Base-by-base conservation (phyloP, 2,888 invertebrate genomes). In the Standfussiana lucernea region DNA sequence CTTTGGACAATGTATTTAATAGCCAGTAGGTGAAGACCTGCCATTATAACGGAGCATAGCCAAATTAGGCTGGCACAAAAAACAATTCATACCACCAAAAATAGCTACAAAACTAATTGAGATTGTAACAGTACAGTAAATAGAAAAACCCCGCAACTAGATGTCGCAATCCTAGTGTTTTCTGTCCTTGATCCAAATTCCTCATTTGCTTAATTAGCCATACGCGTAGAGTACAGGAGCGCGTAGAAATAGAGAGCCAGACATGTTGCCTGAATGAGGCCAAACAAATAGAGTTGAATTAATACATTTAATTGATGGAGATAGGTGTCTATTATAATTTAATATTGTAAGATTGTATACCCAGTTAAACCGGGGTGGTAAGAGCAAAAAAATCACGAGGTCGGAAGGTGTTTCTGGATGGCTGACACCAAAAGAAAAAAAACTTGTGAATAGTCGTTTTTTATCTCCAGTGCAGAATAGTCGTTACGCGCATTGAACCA, bases 401-500 rank as follows among this genome's bases (percentile, higher is more conserved):
- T 78, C 53, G 35, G 45, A 50, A 75, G 24, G 53, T 21, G 35
- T 82, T 85, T 80, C 75, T 85, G 76, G 77, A 69, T 81, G 83
- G 76, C 80, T 77, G 80, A 65, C 56, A 71, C 13, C 21, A 64
- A 69, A 67, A 42, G 40, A 71, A 73, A 76, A 84, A 88, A 87
- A 87, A 85, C 87, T 86, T 91, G 91, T 89, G 92, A 90, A 93
- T 76, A 84, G 84, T 78, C 61, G 88, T 85, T 84, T 93, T 93
- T 94, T 93, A 90, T 91, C 88, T 84, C 72, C 62, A 87, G 72
- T 83, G 88, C 89, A 90, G 91, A 89, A 89, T 61, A 85, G 85
- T 92, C 95, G 95, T 96, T 95, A 93, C 88, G 92, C 88, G 92
- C 96, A 92, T 93, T 94, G 94, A 95, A 96, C 94, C 96, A 94